Base-by-base conservation (phyloP, 2,797 vertebrate genomes). In the Lindbergichthys nudifrons region DNA sequence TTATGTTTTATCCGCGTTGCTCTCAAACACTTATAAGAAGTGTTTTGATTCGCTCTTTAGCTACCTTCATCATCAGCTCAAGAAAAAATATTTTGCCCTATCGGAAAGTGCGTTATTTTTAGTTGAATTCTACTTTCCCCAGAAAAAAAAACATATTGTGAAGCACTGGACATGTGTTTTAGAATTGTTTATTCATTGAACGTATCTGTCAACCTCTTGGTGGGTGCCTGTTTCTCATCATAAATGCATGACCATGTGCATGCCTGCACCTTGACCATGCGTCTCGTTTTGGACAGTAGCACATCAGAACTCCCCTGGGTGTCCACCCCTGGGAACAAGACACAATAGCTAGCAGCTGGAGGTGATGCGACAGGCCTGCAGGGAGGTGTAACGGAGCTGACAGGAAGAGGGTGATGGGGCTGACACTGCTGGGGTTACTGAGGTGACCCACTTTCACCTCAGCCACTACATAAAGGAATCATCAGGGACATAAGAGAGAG, bases 371-470 rank as follows among this genome's bases (percentile, higher is more conserved):
- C 82, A 52, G 73, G 77, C 79, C 83, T 77, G 73, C 67, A 71
- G 82, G 81, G 77, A 72, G 62, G 84, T 80, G 82, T 75, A 78
- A 82, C 84, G 36, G 88, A 87, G 76, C 75, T 87, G 84, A 89
- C 79, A 62, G 86, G 77, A 56, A 73, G 62, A 64, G 86, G 82
- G 77, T 82, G 86, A 86, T 63, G 71, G 75, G 66, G 82, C 79
- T 58, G 66, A 89, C 72, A 75, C 82, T 18, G 50, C 47, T 39
- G 53, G 83, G 86, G 79, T 89, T 81, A 86, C 59, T 10, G 69
- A 82, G 78, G 84, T 93, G 93, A 92, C 93, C 93, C 91, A 92
- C 85, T 92, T 95, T 91, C 86, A 90, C 84, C 85, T 79, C 73
- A 41, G 42, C 53, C 42, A 82, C 88, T 70, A 67, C 75, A 89